Base-by-base conservation (phyloP, 2,888 invertebrate species). In the Muscina levida region DNA sequence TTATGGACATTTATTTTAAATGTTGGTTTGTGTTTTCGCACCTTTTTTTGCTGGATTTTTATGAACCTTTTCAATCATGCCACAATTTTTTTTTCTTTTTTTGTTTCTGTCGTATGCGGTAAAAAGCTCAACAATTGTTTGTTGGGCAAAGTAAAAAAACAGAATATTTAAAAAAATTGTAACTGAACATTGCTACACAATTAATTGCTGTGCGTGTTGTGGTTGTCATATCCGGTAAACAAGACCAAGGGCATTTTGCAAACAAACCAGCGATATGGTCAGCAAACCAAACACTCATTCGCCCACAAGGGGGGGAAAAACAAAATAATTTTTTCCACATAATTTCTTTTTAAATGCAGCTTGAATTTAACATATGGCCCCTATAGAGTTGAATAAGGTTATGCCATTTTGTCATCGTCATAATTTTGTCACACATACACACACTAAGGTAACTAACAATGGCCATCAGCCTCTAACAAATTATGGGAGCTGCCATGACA, bases 171-270 rank as follows among this genome's bases (percentile, higher is more conserved):
- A 53, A 4, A 53, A 24, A 46, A 46, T n/a, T n/a, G n/a, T n/a
- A n/a, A n/a, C n/a, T n/a, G 13, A 22, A 13, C 13, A 22, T 22
- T 24, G 53, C 53, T 22, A 53, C 53, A 24, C 59, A 72, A 72
- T 72, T 59, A 72, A 72, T 72, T 59, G 57, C 37, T 51, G 59
- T 59, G 46, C 72, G 46, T 72, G 59, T 48, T 72, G 72, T 19
- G 59, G 72, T 62, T 72, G 72, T 46, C 46, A 31, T 56, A 56
- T 59, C 59, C 37, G n/a, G n/a, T 4, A 19, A 26, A 39, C 4
- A 39, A 62, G 8, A 39, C 10, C 22, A 11, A 17, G 5, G 19
- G n/a, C n/a, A 1, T 8, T 1, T 15, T 15, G 5, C 17, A 1
- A 8, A 46, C 46, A n/a, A 15, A 46, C 17, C 2, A 46, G 8